These are phyloP conservation scores for Drosophila repleta DNA, from an alignment of 1,140 invertebrate genomes.

Conservation along the genomic window DNA sequence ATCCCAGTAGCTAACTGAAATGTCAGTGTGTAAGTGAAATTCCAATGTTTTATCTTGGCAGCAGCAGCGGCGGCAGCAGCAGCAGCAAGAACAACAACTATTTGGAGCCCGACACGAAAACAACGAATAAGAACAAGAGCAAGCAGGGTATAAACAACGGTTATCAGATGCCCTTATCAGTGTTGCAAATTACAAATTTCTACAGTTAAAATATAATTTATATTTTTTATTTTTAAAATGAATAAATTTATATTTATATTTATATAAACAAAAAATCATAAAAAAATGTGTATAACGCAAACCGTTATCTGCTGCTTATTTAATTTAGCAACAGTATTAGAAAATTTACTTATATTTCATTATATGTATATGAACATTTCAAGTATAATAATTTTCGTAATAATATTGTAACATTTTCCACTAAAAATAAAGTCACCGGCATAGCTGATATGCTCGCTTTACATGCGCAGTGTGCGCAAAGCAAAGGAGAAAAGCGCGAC, in stretches of 20 bases:
- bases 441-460: slow-evolving; percentile 36
- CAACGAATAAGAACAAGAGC: slow-evolving; percentile 34
- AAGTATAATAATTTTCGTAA: no score
- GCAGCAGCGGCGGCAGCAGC: slow-evolving; percentile 23
- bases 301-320: no score
- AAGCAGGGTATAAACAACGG: not conserved
- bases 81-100: slow-evolving; percentile 33
- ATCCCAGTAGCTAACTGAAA: slow-evolving; percentile 75
- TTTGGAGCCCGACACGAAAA: slow-evolving; percentile 44
- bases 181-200: not conserved
- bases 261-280: no score
- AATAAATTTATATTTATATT: no score
- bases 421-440: not conserved
- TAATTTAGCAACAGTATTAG: no score
- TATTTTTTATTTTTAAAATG: no score
- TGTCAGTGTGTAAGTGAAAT: slow-evolving; percentile 66
- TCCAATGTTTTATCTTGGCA: slow-evolving; percentile 73
- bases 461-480: slow-evolving; percentile 26
- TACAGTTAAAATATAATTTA: no score
- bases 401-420: no score
- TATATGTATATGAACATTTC: no score
- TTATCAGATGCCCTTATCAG: slow-evolving; percentile 24
- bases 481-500: slow-evolving; percentile 53
- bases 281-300: no score
- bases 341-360: no score